Percentiles rank a stretch among this genome's conserved stretches.
Evolutionary conservation across 37 sponge, comb jelly and placozoan genomes (phyloP).

Genomic region (Eunapius fragilis): DNA sequence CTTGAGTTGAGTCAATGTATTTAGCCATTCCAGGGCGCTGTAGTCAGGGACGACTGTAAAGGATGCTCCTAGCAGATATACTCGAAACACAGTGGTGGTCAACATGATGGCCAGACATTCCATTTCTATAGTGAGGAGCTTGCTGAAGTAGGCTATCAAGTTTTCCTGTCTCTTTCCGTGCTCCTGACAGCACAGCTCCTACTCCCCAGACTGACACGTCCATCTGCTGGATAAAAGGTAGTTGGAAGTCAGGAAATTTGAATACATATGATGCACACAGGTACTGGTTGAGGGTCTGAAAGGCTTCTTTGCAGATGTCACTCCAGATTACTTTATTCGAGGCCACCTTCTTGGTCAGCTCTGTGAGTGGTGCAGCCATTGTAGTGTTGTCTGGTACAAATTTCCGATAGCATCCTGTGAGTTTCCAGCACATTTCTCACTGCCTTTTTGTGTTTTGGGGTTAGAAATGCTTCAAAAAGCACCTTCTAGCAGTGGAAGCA

Average conservation of each 20-base stretch:
- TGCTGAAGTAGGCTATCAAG: constrained; percentile 46
- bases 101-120: constrained; percentile 45
- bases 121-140: constrained; percentile 44
- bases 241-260: constrained; percentile 21
- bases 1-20: constrained; percentile 9
- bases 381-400: constrained; percentile 55
- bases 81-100: constrained; percentile 17
- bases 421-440: constrained; percentile 51
- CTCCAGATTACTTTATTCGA: constrained; percentile 52
- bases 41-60: constrained; percentile 59
- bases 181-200: constrained; percentile 58
- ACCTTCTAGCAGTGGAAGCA: too few species aligned
- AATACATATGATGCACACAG: constrained; percentile 38
- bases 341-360: constrained; percentile 40
- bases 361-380: constrained; percentile 39
- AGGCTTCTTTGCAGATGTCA: constrained; percentile 26
- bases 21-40: constrained; percentile 19
- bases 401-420: constrained; percentile 61
- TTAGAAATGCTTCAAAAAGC: too few species aligned
- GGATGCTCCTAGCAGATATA: constrained; percentile 31
- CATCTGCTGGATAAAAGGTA: constrained; percentile 42
- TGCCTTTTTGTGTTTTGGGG: constrained; percentile 18
- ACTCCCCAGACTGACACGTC: constrained; percentile 49
- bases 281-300: constrained; percentile 14
- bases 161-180: constrained; percentile 30